Evolutionary conservation across 2,888 invertebrate species (phyloP), one percentile per base, ranked within the genome.

Genomic region (Apamea crenata): DNA sequence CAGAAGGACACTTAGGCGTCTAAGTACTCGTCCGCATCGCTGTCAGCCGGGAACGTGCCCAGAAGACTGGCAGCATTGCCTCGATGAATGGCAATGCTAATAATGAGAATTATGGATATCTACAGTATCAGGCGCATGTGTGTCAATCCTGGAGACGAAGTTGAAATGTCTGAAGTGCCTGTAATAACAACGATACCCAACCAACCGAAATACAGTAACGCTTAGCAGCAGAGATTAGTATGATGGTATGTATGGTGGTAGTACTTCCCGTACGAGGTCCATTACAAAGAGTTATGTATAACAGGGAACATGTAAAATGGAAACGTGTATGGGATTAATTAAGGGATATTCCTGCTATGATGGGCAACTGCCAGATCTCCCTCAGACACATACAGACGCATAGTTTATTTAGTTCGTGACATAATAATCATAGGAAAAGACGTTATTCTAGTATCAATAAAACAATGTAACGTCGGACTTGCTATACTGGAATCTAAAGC

Each of bases 291-390:
- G 29, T 25, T 29, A 14, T n/a, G 21, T 29, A 40, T 29, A 25
- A 29, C 12, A 25, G 50, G 18, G 40, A 63, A 71, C 47, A 16
- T 2, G 12, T 18, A 25, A 29, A 25, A 67, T 53, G 29, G 67
- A 73, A 61, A 68, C 61, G 16, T 50, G 14, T 44, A 6, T 16
- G 14, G 44, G 47, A 70, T 80, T 81, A 80, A 70, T 80, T 81
- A 80, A 53, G 18, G 29, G 61, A 68, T 47, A 61, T 53, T 36
- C 53, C 16, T 32, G 6, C 5, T 70, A n/a, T 32, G 14, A 70
- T 16, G 25, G 32, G 63, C 4, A 18, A 65, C 32, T 76, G 44
- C 65, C 40, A 76, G 12, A 40, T 59, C 2, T 21, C 21, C 5
- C n/a, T 36, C 50, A 50, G 21, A 16, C 2, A 69, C 50, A 69